Evolutionary conservation across 2,113 vertebrate genomes (phyloP).

Genomic region (Trichomycterus rosablanca): DNA sequence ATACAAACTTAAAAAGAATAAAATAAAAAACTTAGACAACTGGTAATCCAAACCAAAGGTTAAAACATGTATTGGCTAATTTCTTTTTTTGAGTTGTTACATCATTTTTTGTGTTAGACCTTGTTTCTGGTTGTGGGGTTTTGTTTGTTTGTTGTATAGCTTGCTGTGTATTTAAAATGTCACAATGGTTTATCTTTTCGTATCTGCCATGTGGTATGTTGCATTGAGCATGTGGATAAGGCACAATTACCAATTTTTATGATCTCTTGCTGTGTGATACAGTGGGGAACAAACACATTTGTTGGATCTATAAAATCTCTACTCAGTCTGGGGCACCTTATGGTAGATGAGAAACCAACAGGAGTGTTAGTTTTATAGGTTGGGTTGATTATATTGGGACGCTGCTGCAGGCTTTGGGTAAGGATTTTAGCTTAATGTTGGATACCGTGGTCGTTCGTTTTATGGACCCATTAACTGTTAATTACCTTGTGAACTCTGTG

Average conservation of each 20-base stretch:
- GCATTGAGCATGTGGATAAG: conserved; percentile 32
- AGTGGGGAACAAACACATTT: conserved; percentile 45
- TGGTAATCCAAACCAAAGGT: too few species aligned
- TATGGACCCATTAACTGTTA: conserved; percentile 62
- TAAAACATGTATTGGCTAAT: too few species aligned
- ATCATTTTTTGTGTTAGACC: too few species aligned
- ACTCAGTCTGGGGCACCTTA: conserved; percentile 55
- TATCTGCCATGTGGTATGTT: conserved; percentile 31
- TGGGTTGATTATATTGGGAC: conserved; percentile 59
- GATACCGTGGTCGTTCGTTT: conserved; percentile 50
- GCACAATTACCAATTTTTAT: conserved; percentile 54
- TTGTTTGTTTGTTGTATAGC: too few species aligned
- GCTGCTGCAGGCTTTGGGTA: conserved; percentile 47
- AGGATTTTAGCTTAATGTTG: conserved; percentile 42
- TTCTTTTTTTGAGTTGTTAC: too few species aligned
- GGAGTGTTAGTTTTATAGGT: conserved; percentile 58
- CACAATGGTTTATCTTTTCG: conserved; percentile 54
- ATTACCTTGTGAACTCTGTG: conserved; percentile 62
- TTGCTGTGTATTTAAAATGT: conserved; percentile 44
- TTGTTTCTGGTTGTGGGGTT: too few species aligned
- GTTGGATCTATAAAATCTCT: conserved; percentile 54
- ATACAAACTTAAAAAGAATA: too few species aligned
- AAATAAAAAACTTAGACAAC: too few species aligned
- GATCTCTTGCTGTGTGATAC: conserved; percentile 41
- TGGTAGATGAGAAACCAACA: conserved; percentile 52